Percentiles rank a stretch among this genome's conserved stretches.
Conservation (phyloP, 2,888 invertebrate species). For the Tipula vernalis region DNA sequence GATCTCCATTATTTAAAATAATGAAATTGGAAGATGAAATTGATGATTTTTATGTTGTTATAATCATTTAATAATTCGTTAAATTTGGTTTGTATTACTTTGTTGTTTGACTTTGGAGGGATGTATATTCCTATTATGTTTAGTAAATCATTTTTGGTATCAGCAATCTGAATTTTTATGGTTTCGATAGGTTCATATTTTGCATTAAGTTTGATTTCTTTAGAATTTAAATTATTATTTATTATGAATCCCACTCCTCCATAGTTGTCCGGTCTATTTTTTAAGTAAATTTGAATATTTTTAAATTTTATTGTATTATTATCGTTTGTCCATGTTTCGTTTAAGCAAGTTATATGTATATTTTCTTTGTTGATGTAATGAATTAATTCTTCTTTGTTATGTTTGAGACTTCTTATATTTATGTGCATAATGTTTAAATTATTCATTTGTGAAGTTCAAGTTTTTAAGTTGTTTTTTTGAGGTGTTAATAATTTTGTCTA, state of each 20-base stretch:
- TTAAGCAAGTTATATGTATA: not conserved
- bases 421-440: not conserved
- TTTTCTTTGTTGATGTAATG: not conserved
- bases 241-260: not conserved
- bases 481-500: not conserved
- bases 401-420: not conserved
- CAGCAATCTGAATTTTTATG: not conserved
- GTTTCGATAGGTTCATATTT: not conserved
- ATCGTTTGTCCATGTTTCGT: not conserved
- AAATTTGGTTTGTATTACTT: not conserved
- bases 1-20: not conserved
- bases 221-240: not conserved
- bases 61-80: not conserved
- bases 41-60: not conserved
- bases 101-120: not conserved
- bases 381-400: not conserved
- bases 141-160: not conserved
- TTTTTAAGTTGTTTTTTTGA: not conserved
- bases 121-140: not conserved
- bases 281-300: not conserved
- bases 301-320: not conserved
- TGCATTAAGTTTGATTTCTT: too few relatives aligned
- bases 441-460: not conserved
- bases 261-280: not conserved
- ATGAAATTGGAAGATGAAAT: not conserved